Evolutionary conservation across 2,797 vertebrate genomes (phyloP), one percentile per base, ranked within the genome.

Genomic region (Petrocephalus schoutedeni): DNA sequence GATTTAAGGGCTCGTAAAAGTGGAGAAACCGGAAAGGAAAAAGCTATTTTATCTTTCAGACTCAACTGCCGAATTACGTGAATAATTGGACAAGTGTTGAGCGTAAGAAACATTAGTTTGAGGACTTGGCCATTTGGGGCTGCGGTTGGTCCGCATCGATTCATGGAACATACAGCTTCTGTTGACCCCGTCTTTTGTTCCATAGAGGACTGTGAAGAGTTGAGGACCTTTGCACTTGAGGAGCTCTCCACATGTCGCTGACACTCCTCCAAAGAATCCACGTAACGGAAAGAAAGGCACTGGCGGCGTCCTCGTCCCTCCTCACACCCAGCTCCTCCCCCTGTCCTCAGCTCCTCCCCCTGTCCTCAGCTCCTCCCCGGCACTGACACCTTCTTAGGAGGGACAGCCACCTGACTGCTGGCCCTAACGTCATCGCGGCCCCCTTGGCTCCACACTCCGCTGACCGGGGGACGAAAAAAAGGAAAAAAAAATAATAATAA

Each of bases 31-130:
- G 41, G n/a, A 54, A 83, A 83, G 49, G 28, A 83, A 53, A 83
- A 83, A 23, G 49, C 16, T n/a, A 83, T 53, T 21, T 83, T 83
- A 83, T 83, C 80, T 53, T 53, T 2, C 3, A 49, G n/a, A 16
- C 71, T n/a, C 36, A 45, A 77, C 71, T 83, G 80, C 80, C 41
- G 51, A 83, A 83, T 83, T 83, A 83, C 80, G 1, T 53, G 80
- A 83, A 83, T 83, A 83, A 83, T 53, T 83, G 41, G 80, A 53
- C 80, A 83, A 83, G 80, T 53, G 51, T 49, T 83, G 80, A 83
- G 49, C 21, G 36, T 51, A 83, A 83, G n/a, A 83, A 83, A 51
- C 41, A 23, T 83, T 83, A 21, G 80, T 19, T 54, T 23, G 51
- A 83, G 41, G 41, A 21, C 21, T 83, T 53, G 45, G 8, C n/a